Evolutionary conservation across 2,797 vertebrate genomes (phyloP), one percentile per base, ranked within the genome.

Genomic region (Furcifer pardalis): DNA sequence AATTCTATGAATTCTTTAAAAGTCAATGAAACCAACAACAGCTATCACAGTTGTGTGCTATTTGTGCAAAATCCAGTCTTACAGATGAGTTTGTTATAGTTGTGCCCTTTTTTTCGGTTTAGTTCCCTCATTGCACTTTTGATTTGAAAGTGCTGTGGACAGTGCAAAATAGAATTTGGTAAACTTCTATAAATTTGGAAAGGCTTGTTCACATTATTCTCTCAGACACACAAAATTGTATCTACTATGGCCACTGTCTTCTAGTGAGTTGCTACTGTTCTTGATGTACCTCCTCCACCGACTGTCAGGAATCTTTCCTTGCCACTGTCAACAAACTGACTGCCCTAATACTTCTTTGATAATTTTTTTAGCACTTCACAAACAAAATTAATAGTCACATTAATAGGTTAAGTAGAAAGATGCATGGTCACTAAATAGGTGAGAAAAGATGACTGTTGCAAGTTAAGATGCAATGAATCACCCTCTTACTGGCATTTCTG

Each of bases 371-470:
- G 68, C 44, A 35, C 78, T 68, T 56, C 21, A 56, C 52, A 19
- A 19, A 13, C 19, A 56, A 21, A 49, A 69, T 69, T 86, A n/a
- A 69, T 27, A 69, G 32, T 30, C 56, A 71, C 30, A 42, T 63
- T 87, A 42, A 75, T 83, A 13, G 77, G 62, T 79, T 79, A 76
- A 63, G 35, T 49, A 32, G 37, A 87, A 79, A 37, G 75, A 52
- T 84, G n/a, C 80, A 65, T 63, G 76, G 44, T 21, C 63, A 69
- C n/a, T 71, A 63, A 69, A 52, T 8, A 35, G 56, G 27, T 35
- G 52, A 63, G 37, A 59, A 80, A 75, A 80, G 52, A 81, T 76
- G 82, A 23, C 66, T 80, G 21, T 46, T 71, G 32, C 32, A 40
- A 63, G 17, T 40, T 27, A 76, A 42, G 62, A 49, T 46, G n/a